These are phyloP conservation scores for Helostoma temminkii DNA, from an alignment of 2,797 vertebrate species.

Conservation along the genomic window DNA sequence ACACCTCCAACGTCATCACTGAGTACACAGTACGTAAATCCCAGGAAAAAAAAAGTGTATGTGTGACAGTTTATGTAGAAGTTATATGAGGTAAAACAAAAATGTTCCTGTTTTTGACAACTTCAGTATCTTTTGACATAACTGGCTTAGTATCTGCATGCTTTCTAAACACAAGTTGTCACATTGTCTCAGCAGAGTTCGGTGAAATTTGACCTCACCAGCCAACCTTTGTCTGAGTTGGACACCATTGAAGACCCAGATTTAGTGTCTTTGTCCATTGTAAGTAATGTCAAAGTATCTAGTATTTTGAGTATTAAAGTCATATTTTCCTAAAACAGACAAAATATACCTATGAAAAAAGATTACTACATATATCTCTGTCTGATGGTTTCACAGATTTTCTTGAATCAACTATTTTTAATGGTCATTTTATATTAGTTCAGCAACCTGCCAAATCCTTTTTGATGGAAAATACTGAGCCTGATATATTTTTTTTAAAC, in stretches of 20 bases:
- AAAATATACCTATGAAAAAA: neutral
- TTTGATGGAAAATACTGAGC: neutral
- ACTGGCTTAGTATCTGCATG: too few species aligned
- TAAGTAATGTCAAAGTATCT: slow-evolving; percentile 47
- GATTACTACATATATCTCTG: too few species aligned
- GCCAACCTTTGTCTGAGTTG: slow-evolving; percentile 26
- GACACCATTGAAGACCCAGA: slow-evolving; percentile 52
- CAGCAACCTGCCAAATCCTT: too few species aligned
- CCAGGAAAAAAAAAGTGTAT: neutral
- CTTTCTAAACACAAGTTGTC: neutral
- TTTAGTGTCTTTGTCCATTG: slow-evolving; percentile 49
- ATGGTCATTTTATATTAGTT: too few species aligned
- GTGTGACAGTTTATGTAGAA: neutral
- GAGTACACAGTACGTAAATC: slow-evolving; percentile 74
- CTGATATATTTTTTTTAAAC: neutral
- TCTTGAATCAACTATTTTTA: neutral
- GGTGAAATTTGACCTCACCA: slow-evolving; percentile 63
- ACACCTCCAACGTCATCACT: slow-evolving; percentile 72
- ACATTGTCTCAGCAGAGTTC: slow-evolving; percentile 67
- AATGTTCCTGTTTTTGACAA: neutral
- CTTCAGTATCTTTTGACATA: neutral
- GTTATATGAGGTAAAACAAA: too few species aligned
- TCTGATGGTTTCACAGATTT: neutral
- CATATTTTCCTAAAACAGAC: neutral
- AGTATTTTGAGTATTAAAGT: neutral